These are phyloP conservation scores for Osmoderma eremita DNA, from an alignment of 2,888 invertebrate species.

Conservation along the genomic window DNA sequence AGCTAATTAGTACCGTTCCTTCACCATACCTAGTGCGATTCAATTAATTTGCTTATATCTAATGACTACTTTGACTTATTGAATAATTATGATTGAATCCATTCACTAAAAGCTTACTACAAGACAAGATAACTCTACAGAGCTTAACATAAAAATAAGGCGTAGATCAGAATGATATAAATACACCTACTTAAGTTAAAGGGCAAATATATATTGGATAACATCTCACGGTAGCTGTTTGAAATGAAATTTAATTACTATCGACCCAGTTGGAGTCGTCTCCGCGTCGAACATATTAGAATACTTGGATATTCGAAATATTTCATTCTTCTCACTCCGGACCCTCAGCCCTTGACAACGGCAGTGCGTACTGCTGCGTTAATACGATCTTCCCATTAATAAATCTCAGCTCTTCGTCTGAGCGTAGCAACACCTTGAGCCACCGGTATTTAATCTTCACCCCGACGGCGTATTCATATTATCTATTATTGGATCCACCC, in stretches of 20 bases:
- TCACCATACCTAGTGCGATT: too few relatives aligned
- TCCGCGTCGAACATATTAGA: conserved; percentile 7
- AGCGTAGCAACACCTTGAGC: conserved; percentile 43
- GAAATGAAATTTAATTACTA: conserved; percentile 8
- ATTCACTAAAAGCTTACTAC: too few relatives aligned
- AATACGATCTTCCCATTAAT: conserved; percentile 39
- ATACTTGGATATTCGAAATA: conserved; percentile 19
- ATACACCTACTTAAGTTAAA: too few relatives aligned
- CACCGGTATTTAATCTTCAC: conserved; percentile 50
- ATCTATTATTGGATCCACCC: conserved; percentile 49
- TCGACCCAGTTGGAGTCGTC: not conserved
- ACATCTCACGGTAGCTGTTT: too few relatives aligned
- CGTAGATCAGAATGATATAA: too few relatives aligned
- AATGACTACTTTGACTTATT: too few relatives aligned
- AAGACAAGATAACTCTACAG: too few relatives aligned
- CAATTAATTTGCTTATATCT: too few relatives aligned
- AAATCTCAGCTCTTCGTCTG: conserved; percentile 36
- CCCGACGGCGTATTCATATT: conserved; percentile 49
- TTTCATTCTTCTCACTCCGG: conserved; percentile 8
- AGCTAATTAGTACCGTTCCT: too few relatives aligned
- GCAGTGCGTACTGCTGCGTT: conserved; percentile 26
- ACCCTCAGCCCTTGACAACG: conserved; percentile 12
- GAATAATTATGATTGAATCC: too few relatives aligned
- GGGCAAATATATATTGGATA: too few relatives aligned
- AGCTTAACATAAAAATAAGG: too few relatives aligned